A percentile compares a stretch with the other conserved stretches of the same genome.
phyloP scores from a whole-genome alignment of 2,113 vertebrate genomes.

The Psittacula cyanocephala region DNA sequence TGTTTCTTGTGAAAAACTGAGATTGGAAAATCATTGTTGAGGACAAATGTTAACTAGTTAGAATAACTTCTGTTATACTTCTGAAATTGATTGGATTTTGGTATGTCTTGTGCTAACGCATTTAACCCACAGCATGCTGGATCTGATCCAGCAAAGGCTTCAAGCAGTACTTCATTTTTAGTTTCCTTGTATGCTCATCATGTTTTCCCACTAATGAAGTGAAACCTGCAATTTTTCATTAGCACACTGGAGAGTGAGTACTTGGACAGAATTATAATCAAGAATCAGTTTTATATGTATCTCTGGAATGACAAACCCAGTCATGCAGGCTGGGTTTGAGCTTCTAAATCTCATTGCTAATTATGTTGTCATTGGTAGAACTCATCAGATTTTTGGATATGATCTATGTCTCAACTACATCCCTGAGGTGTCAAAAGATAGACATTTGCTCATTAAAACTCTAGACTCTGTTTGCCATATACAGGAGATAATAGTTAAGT shows the following conservation, averaged over 20 bases:
- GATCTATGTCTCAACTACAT: background rate
- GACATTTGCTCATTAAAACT: background rate
- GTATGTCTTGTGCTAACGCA: fast-evolving
- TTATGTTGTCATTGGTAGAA: background rate
- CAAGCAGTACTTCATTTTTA: background rate
- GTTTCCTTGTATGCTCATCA: background rate
- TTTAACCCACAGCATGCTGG: background rate
- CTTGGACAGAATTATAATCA: background rate
- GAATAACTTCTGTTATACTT: background rate
- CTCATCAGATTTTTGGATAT: background rate
- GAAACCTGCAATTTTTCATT: background rate
- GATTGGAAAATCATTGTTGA: background rate
- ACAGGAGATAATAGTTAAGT: background rate
- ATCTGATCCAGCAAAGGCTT: background rate
- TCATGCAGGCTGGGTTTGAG: background rate
- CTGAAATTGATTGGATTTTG: background rate
- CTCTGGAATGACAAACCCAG: background rate
- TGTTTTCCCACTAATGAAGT: background rate
- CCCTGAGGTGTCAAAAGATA: background rate
- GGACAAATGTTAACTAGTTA: background rate
- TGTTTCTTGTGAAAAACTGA: background rate
- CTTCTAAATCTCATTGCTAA: background rate
- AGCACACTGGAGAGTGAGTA: background rate
- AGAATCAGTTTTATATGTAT: background rate
- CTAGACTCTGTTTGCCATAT: background rate